These are phyloP conservation scores for Muntiacus reevesi DNA, from an alignment of 2,113 vertebrate genomes.

Conservation along the genomic window DNA sequence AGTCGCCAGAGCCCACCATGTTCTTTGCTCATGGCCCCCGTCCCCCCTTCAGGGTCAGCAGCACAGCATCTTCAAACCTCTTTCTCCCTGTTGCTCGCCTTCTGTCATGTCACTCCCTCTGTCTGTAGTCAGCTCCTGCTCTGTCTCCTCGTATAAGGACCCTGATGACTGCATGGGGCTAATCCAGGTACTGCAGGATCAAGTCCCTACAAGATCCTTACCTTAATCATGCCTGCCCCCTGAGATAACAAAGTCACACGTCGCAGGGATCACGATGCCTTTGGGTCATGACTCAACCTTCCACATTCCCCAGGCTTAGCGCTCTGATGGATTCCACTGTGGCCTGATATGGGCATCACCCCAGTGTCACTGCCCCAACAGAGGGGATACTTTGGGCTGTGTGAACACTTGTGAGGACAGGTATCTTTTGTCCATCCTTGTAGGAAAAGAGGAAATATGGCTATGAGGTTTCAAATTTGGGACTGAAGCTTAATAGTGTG, in stretches of 20 bases:
- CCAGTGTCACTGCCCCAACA: neutral
- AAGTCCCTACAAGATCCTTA: neutral
- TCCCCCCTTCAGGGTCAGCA: neutral
- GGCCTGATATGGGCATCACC: neutral
- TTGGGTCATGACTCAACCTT: too few relatives aligned
- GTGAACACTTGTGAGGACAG: fast-evolving
- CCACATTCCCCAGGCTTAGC: neutral
- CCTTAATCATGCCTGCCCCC: neutral
- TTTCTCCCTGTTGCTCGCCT: neutral
- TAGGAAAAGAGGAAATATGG: neutral
- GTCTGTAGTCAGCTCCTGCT: neutral
- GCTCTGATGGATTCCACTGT: too few relatives aligned
- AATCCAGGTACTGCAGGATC: neutral
- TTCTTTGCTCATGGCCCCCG: neutral
- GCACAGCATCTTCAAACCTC: neutral
- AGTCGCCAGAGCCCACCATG: neutral
- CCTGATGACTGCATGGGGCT: neutral
- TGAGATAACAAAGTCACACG: too few relatives aligned
- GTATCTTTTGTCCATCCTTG: neutral
- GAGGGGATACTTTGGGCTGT: neutral
- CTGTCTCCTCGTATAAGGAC: neutral
- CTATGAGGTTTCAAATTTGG: neutral
- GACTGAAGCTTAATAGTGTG: too few relatives aligned
- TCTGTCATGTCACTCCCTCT: neutral
- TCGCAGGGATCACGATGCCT: neutral